Evolutionary conservation across 2,888 invertebrate genomes (phyloP), one percentile per base, ranked within the genome.

Genomic region (Dichetophora obliterata): DNA sequence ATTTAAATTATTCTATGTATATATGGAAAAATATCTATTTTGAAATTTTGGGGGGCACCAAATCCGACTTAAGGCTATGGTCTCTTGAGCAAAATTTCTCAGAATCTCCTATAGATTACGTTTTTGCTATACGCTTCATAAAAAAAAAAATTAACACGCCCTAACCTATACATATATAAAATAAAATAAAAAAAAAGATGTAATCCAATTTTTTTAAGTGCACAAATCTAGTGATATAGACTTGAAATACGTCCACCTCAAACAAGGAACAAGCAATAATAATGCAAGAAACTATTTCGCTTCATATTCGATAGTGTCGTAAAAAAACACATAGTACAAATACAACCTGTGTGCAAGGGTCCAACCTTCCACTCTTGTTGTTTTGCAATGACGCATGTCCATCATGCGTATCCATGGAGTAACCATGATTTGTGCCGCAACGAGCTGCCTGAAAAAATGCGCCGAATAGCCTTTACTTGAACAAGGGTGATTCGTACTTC

Each of bases 191-290:
- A n/a, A n/a, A n/a, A n/a, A 31, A 31, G 5, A 31, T 31, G 3
- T 31, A 4, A 31, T 31, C 3, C 31, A 31, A 9, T 24, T 22
- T 16, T 52, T 4, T 52, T 52, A 16, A n/a, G n/a, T 19, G 16
- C 16, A 19, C 52, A n/a, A n/a, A n/a, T n/a, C 16, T 1, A 5
- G 9, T n/a, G 5, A n/a, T 5, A 9, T 24, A 9, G 5, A 6
- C 9, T 57, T 19, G 19, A 14, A 19, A n/a, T 61, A 22, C 70
- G 54, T 71, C 6, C 70, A 37, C 70, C 22, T 54, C 70, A 57
- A 57, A 57, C 19, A 27, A 57, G 57, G 70, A 71, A 43, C 37
- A 71, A 19, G 22, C 24, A 59, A 19, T 37, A 71, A 71, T 71
- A 71, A 71, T 37, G 34, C 71, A 59, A 37, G 16, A 31, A 63